A percentile compares a stretch with the other conserved stretches of the same genome.
Conservation (phyloP, 2,113 vertebrate species). For the Euleptes europaea region DNA sequence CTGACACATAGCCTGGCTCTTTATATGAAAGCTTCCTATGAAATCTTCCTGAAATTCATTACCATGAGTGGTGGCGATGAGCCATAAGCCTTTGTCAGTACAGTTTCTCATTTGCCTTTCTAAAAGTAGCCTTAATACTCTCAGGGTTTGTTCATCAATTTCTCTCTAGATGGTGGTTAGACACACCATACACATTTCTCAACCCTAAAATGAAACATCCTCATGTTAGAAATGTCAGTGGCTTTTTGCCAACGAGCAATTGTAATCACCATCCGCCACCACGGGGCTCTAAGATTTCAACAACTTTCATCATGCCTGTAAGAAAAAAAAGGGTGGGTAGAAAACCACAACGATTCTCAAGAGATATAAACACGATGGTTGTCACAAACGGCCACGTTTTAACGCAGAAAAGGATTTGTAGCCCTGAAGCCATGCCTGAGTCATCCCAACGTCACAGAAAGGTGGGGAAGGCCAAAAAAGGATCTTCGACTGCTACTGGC, state of each 20-base stretch:
- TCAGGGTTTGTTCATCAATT: constrained; percentile 5
- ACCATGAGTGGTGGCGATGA: neutral
- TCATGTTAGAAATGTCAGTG: neutral
- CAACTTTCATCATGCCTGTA: neutral
- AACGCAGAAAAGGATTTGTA: neutral
- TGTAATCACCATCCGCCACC: neutral
- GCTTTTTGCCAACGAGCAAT: neutral
- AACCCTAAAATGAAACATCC: neutral
- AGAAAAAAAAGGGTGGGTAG: neutral
- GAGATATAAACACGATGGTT: neutral
- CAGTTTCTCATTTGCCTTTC: neutral
- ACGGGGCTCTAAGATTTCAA: neutral
- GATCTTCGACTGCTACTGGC: neutral
- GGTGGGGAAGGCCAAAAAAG: neutral
- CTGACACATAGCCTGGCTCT: too few relatives aligned
- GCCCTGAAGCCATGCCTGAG: neutral
- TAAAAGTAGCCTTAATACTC: neutral
- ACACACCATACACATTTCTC: neutral
- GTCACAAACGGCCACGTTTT: neutral
- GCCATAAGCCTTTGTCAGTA: neutral
- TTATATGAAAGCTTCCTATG: too few relatives aligned
- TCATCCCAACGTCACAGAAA: neutral
- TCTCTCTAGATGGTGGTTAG: neutral
- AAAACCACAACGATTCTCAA: neutral
- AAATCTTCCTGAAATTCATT: too few relatives aligned